These are phyloP conservation scores for Pachycephus smyrnensis DNA, from an alignment of 2,888 invertebrate genomes.

Conservation along the genomic window DNA sequence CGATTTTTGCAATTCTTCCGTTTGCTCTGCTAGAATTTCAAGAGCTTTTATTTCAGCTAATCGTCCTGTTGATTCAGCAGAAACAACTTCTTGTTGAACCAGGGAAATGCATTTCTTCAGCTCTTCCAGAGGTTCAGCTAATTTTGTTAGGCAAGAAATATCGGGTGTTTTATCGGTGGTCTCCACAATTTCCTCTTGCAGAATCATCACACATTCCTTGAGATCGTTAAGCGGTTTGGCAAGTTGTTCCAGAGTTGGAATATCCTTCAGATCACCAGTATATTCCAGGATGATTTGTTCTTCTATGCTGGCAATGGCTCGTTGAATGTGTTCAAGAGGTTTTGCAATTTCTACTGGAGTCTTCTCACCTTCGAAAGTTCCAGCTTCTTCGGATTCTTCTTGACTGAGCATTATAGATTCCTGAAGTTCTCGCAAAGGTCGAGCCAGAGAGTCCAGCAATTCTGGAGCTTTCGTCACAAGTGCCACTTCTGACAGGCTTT, in stretches of 20 bases:
- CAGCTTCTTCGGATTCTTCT: not conserved
- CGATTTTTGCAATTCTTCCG: constrained; percentile 23
- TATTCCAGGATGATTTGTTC: constrained; percentile 15
- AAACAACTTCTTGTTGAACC: constrained; percentile 48
- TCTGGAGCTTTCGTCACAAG: not conserved
- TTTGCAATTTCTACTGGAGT: constrained; percentile 12
- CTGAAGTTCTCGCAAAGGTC: constrained; percentile 3
- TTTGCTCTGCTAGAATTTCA: constrained; percentile 19
- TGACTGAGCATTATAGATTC: constrained; percentile 4
- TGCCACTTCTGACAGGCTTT: not conserved
- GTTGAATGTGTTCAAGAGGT: constrained; percentile 22
- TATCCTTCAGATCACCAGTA: constrained; percentile 5
- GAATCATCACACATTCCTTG: constrained; percentile 3
- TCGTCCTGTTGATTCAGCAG: not conserved
- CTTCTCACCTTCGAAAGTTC: too few species aligned
- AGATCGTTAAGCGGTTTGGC: constrained; percentile 5
- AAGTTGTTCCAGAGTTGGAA: constrained; percentile 1
- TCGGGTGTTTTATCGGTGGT: not conserved
- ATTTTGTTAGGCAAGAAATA: constrained; percentile 25
- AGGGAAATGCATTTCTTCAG: constrained; percentile 59
- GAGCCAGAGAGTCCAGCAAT: not conserved
- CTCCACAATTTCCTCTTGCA: constrained; percentile 11
- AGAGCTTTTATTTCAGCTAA: constrained; percentile 10
- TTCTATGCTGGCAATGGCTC: constrained; percentile 18
- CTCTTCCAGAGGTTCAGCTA: constrained; percentile 66